Base-by-base conservation (phyloP, 2,113 vertebrate species). In the Carollia perspicillata region DNA sequence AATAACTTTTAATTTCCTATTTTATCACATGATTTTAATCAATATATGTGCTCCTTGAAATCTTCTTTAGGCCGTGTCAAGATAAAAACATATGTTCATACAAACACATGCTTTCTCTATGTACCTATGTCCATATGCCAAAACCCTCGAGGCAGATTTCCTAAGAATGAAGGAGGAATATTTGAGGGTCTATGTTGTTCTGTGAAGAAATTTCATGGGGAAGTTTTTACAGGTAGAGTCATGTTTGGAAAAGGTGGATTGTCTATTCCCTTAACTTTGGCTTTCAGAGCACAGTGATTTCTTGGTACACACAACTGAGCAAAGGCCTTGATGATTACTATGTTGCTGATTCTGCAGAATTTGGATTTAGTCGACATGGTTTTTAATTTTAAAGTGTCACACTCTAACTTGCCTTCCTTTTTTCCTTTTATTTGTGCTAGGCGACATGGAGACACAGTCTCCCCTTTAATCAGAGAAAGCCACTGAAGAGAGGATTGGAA, bases 201-300 rank as follows among this genome's bases (percentile, higher is more conserved):
- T 58, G 96, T 96, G 94, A 98, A 94, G 84, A 98, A 98, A 96
- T 97, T 96, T 69, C 96, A 22, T 93, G 98, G 98, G 98, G 98
- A 98, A 75, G 93, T 97, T 86, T 80, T 98, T 96, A 98, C 97
- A 95, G 97, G 95, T 44, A 72, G 98, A 65, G 98, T 98, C 87
- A 97, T 95, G 96, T 97, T 98, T 95, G 98, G 97, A 68, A 97
- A 98, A 98, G 98, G 98, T 99, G 97, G 92, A 96, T 88, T 63
- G 60, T 55, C 78, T 78, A 26, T 72, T 84, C 20, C 97, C 71
- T 92, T 65, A 80, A 95, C 71, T 75, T 95, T 40, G n/a, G 8
- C 3, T 89, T 40, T 85, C 88, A 71, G 74, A 89, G 55, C 49
- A 81, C 69, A 93, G 89, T 72, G 78, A 94, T n/a, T 72, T 75